A percentile compares a stretch with the other conserved stretches of the same genome.
phyloP scores from a whole-genome alignment of 2,113 vertebrate genomes.

The Scomber japonicus region DNA sequence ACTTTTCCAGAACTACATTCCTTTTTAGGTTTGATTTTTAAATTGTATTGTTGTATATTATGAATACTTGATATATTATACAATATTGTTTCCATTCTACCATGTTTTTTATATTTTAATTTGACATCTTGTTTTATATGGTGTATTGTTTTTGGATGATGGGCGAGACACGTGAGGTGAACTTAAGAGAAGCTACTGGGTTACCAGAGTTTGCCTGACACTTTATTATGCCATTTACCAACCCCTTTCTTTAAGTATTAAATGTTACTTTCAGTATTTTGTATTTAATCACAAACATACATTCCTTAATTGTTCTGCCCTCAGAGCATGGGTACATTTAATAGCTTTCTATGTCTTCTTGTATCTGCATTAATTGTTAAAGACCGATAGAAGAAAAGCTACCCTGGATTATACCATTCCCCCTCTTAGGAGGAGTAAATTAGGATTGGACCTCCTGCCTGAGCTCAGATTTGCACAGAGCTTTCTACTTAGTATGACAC shows the following conservation, averaged over 20 bases:
- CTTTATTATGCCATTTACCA: constrained; percentile 53
- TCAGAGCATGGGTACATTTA: constrained; percentile 53
- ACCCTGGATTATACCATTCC: constrained; percentile 34
- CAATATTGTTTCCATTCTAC: constrained; percentile 60
- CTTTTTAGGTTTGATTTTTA: constrained; percentile 74
- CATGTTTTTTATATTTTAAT: constrained; percentile 66
- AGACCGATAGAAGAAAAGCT: constrained; percentile 44
- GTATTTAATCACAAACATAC: constrained; percentile 58
- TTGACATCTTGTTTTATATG: constrained; percentile 59
- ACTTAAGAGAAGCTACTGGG: constrained; percentile 53
- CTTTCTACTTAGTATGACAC: constrained; percentile 56
- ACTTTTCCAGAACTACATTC: constrained; percentile 80
- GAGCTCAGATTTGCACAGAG: constrained; percentile 73
- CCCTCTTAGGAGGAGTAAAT: constrained; percentile 39
- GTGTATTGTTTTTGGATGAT: constrained; percentile 49
- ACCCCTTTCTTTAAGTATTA: constrained; percentile 37
- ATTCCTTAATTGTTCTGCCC: constrained; percentile 64
- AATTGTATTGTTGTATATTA: constrained; percentile 71
- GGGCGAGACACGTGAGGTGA: constrained; percentile 24
- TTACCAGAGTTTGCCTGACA: constrained; percentile 59
- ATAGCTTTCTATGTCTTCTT: constrained; percentile 61
- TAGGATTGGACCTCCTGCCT: constrained; percentile 56
- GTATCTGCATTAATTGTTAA: constrained; percentile 48
- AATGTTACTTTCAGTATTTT: constrained; percentile 55
- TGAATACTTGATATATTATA: constrained; percentile 70